phyloP scores from a whole-genome alignment of 2,888 invertebrate genomes.

The Macropis europaea region DNA sequence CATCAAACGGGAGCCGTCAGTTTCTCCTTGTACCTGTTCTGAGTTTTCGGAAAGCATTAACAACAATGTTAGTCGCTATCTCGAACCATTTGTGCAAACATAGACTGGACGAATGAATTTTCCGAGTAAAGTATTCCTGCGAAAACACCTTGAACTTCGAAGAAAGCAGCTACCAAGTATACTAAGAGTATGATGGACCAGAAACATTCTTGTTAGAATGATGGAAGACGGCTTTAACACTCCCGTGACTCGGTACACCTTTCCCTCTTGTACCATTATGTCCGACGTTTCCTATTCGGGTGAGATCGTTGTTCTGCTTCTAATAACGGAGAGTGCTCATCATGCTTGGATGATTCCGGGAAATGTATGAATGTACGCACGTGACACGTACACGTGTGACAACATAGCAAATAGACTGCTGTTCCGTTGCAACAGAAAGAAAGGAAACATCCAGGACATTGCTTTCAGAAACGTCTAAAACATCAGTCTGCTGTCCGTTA shows the following conservation, averaged over 20 bases:
- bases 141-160: neutral
- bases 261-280: constrained; percentile 52
- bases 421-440: neutral
- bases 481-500: too few relatives aligned
- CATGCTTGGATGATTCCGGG: constrained; percentile 41
- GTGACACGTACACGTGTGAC: constrained; percentile 12
- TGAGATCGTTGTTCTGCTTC: constrained; percentile 63
- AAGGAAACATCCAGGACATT: too few relatives aligned
- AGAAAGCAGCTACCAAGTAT: neutral
- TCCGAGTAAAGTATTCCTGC: neutral
- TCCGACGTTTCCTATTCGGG: constrained; percentile 41
- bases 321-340: constrained; percentile 68
- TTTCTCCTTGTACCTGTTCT: neutral
- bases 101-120: too few relatives aligned
- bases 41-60: too few relatives aligned
- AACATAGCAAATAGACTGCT: constrained; percentile 19
- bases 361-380: constrained; percentile 4
- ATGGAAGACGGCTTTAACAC: constrained; percentile 19
- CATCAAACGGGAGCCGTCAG: too few relatives aligned
- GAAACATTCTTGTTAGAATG: neutral
- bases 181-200: neutral
- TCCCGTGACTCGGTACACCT: constrained; percentile 37
- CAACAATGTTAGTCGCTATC: too few relatives aligned
- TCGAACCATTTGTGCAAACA: too few relatives aligned
- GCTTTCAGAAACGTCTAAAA: too few relatives aligned